Percentiles rank a stretch among this genome's conserved stretches.
These are phyloP conservation scores for Semnornis frantzii DNA, from an alignment of 2,113 vertebrate species.

Conservation along the genomic window DNA sequence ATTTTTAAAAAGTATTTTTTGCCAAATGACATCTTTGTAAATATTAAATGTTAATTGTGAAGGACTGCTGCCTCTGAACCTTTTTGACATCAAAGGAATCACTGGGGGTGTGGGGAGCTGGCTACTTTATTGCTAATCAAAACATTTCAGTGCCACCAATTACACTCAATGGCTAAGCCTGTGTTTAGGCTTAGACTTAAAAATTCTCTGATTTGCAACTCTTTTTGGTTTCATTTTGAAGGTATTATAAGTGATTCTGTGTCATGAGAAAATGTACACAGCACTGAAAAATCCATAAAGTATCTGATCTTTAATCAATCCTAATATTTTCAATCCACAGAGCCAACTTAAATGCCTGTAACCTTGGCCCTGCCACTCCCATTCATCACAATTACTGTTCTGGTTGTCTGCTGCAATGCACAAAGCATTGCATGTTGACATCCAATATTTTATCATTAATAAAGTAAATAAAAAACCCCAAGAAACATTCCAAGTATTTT, in stretches of 20 bases:
- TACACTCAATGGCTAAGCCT: not conserved
- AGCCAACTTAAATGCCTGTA: conserved; percentile 75
- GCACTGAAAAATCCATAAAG: conserved; percentile 80
- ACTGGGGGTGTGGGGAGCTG: not conserved
- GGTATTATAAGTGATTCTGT: conserved; percentile 53
- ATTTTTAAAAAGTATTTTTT: not conserved
- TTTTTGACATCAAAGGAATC: not conserved
- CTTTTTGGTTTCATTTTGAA: conserved; percentile 41
- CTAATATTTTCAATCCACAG: conserved; percentile 78
- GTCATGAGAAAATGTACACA: conserved; percentile 72
- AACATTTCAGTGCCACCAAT: conserved; percentile 57
- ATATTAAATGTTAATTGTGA: not conserved
- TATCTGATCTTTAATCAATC: conserved; percentile 84
- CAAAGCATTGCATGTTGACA: conserved; percentile 70
- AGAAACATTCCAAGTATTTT: conserved; percentile 77
- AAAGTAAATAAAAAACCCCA: conserved; percentile 27
- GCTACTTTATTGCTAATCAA: conserved; percentile 50
- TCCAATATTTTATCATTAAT: conserved; percentile 84
- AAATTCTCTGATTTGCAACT: conserved; percentile 54
- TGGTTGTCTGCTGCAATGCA: conserved; percentile 74
- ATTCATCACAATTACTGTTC: conserved; percentile 82
- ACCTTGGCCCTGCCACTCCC: conserved; percentile 67
- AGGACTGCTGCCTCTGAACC: not conserved
- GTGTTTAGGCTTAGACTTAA: conserved; percentile 9
- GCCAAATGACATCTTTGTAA: not conserved